These are phyloP conservation scores for Ornithorhynchus anatinus DNA, from an alignment of 2,113 vertebrate genomes.

Conservation along the genomic window DNA sequence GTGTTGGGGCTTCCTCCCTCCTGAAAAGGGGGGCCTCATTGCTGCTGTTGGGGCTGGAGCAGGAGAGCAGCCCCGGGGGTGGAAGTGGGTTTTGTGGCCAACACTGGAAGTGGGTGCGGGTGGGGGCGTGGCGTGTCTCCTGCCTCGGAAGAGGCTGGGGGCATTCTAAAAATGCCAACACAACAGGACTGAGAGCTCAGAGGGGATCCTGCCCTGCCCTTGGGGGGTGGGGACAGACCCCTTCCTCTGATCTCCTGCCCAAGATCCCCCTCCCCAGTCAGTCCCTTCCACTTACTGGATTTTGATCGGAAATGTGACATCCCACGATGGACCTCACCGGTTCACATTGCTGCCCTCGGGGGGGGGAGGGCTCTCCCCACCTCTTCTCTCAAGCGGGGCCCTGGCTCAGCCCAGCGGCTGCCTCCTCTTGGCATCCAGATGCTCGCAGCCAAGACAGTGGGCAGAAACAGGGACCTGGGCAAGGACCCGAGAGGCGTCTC, in stretches of 20 bases:
- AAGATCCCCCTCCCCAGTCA: too few species aligned
- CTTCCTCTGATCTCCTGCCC: too few species aligned
- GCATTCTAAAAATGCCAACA: background rate
- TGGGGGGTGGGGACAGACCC: too few species aligned
- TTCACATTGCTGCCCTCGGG: conserved; percentile 24
- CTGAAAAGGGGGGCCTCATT: background rate
- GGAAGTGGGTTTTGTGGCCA: accelerated
- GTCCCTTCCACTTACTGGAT: too few species aligned
- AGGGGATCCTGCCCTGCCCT: background rate
- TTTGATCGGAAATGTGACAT: too few species aligned
- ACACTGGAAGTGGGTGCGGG: too few species aligned
- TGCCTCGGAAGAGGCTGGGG: background rate
- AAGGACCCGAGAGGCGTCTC: too few species aligned
- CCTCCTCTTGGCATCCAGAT: background rate
- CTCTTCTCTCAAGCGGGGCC: conserved; percentile 20
- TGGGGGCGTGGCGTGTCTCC: background rate
- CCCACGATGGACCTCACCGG: too few species aligned
- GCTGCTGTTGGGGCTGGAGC: background rate
- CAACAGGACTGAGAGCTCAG: background rate
- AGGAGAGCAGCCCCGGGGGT: accelerated
- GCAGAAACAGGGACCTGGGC: too few species aligned
- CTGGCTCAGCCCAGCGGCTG: background rate
- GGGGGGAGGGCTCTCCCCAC: background rate
- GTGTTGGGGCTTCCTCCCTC: too few species aligned
- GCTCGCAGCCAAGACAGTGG: too few species aligned